Evolutionary conservation across 2,797 vertebrate species (phyloP).

Genomic region (Carcharodon carcharias): DNA sequence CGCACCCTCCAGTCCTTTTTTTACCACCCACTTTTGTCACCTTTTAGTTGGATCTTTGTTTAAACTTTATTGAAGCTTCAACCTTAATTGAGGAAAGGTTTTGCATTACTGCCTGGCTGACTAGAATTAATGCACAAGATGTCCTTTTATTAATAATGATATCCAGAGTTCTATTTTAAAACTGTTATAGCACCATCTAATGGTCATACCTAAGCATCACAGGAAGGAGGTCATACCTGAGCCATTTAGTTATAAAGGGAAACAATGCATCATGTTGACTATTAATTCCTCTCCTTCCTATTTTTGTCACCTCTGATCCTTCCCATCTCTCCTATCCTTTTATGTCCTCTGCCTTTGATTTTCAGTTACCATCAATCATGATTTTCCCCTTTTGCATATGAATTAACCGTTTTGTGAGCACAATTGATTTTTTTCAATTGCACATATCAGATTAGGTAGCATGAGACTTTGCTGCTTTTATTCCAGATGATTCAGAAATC

Average conservation of each 20-base stretch:
- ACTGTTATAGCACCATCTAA: not conserved
- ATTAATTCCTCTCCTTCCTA: not conserved
- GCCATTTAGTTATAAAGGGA: not conserved
- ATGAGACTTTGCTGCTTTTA: not conserved
- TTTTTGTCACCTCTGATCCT: not conserved
- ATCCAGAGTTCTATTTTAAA: not conserved
- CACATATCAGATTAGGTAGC: not conserved
- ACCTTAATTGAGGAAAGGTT: too few relatives aligned
- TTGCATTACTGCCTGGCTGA: not conserved
- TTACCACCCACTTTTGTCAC: not conserved
- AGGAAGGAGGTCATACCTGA: not conserved
- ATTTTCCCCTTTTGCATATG: not conserved
- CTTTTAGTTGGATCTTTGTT: not conserved
- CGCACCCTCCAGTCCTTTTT: not conserved
- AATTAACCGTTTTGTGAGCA: not conserved
- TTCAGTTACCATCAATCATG: not conserved
- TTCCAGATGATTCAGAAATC: not conserved
- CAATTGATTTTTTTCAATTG: not conserved
- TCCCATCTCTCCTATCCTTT: not conserved
- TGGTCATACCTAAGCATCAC: not conserved
- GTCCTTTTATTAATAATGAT: not conserved
- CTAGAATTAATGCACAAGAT: not conserved
- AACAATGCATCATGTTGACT: not conserved
- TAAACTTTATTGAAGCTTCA: not conserved
- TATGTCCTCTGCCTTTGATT: not conserved